Base-by-base conservation (phyloP, 2,797 vertebrate genomes). In the Nyctalus aviator region DNA sequence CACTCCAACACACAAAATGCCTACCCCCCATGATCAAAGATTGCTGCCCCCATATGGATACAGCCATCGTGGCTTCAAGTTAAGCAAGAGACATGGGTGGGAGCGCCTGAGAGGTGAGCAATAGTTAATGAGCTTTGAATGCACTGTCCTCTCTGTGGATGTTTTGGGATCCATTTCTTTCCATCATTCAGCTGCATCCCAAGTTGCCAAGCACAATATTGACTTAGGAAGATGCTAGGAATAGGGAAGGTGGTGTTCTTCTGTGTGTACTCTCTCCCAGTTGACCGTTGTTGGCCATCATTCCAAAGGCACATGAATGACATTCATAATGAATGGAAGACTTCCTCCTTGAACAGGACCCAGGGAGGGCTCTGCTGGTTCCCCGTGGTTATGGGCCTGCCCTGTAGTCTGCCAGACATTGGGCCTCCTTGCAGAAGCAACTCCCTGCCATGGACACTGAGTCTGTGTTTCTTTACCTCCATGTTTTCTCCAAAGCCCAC, bases 391-490 rank as follows among this genome's bases (percentile, higher is more conserved):
- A 11, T 4, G 9, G 10, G 35, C 5, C 25, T 79, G 37, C 15
- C n/a, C 8, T 82, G 14, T 64, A 7, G 37, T 8, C 48, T 73
- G 8, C 17, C 46, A 30, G 37, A 53, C 15, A 27, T 30, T 8
- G 9, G 18, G 2, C 5, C 13, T 17, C 27, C 2, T 4, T 6
- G 59, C 15, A 46, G 44, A 71, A 14, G 25, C 46, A 9, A 14
- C 8, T 17, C 12, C 30, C 18, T 13, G 0, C 72, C 12, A 6
- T 23, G 14, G 6, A 8, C 8, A 25, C 1, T 23, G 17, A 44
- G 17, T 23, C 27, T 37, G 11, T 77, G 75, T 32, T 18, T 57
- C 81, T 86, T 41, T 12, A 37, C 8, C 12, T 8, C 21, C 2
- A 1, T 27, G 21, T 59, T 84, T 88, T 62, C 9, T 85, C 37